Evolutionary conservation across 1,140 invertebrate species (phyloP), one percentile per base, ranked within the genome.

Genomic region (Penaeus japonicus): DNA sequence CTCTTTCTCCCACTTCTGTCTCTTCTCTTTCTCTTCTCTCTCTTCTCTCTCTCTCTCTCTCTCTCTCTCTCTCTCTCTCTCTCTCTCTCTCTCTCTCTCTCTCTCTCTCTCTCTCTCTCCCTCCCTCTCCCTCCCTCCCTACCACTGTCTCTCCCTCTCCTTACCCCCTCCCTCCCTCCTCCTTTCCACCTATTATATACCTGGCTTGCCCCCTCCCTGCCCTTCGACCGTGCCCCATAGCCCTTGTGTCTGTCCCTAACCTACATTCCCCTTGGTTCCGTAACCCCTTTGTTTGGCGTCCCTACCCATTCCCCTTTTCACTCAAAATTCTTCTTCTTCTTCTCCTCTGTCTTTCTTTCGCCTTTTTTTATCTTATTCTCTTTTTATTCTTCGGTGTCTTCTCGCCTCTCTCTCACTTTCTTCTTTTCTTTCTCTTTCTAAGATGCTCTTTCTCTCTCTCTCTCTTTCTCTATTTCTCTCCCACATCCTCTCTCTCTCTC

Each of bases 51-150:
- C 35, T 39, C 7, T 70, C 82, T 39, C 30, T 70, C 82, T 70
- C 32, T 70, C 62, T 70, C 30, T 24, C 62, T 83, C 55, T 83
- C 57, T 62, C 54, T 83, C 54, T 62, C 27, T 83, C 80, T 62
- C 59, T 30, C 57, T 70, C 82, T 70, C 22, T 30, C 81, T 35
- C 22, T 47, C 47, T 24, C 22, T 7, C 2, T 47, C n/a, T 83
- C 12, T 22, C 24, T 65, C 4, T 22, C 80, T 59, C 17, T 81
- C 79, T 27, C 32, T 32, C 79, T 57, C 32, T 4, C 47, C 53
- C 57, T 54, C n/a, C n/a, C 79, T 54, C 39, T 53, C 18, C 39
- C 24, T 24, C 39, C 17, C 17, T 53, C 47, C 47, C 20, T 47
- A 17, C 22, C 78, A 18, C 5, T 32, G 18, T 20, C 0, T 32